Evolutionary conservation across 2,113 vertebrate species (phyloP), one percentile per base, ranked within the genome.

Genomic region (Syngnathoides biaculeatus): DNA sequence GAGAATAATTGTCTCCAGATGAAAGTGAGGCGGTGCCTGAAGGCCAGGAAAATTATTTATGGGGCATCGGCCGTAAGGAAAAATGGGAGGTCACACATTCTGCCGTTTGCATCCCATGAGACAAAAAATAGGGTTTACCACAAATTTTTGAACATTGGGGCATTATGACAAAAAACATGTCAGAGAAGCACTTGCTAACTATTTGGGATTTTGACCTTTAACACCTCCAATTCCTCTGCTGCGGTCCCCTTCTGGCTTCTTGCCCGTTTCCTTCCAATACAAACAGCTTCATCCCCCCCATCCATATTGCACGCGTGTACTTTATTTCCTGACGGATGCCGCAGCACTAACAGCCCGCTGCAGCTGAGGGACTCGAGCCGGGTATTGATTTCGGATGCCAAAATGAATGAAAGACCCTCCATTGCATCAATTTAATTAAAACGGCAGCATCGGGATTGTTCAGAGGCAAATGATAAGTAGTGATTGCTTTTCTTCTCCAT

Each of bases 301-400:
- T n/a, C 26, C 57, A 27, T 1, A 1, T 13, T 47, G 9, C 57
- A 13, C 5, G 3, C 24, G 50, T 57, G 26, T 57, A 17, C 7
- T 17, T 42, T 68, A 52, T 66, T 78, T 62, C 68, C 59, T 42
- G 42, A 43, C 67, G 65, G 64, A 67, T 47, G 0, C 68, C 69
- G 67, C 60, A 68, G 70, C 45, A 50, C 8, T 35, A 24, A 62
- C 39, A 7, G 12, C 17, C 65, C 71, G 75, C 42, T 52, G 67
- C 48, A 50, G 19, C 26, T 40, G n/a, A 14, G 24, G 56, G 22
- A 48, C 30, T 62, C 42, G 30, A 65, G 27, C 65, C 55, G 50
- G 66, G 47, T 60, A 89, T 88, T 86, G 82, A 87, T 88, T 86
- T 78, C 64, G 80, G 75, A 76, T 75, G 60, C 26, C 15, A 8